Conservation (phyloP, 1,140 invertebrate species). For the Chymomyza costata region DNA sequence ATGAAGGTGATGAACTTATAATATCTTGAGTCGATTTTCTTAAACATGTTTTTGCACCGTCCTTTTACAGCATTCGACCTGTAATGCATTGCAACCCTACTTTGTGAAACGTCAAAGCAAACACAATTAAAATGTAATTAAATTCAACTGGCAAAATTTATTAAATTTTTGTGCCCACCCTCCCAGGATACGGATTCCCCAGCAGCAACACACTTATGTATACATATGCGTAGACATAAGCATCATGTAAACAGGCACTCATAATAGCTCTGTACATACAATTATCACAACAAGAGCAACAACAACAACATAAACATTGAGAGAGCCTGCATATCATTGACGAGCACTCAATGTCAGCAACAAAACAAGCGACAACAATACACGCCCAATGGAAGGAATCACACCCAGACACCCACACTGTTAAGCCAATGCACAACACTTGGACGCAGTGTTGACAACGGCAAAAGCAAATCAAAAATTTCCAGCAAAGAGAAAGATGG, state of each 20-base stretch:
- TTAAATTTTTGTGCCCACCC: slow-evolving; percentile 48
- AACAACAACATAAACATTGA: slow-evolving; percentile 21
- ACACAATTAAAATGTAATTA: slow-evolving; percentile 71
- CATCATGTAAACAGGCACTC: slow-evolving; percentile 67
- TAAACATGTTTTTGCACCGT: no score
- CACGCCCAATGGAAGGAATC: slow-evolving; percentile 3
- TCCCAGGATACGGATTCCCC: no score
- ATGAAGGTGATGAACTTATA: no score
- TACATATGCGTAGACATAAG: slow-evolving; percentile 32
- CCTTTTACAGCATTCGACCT: no score
- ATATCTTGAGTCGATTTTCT: no score
- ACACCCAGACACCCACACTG: slow-evolving; percentile 35
- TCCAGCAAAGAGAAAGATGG: slow-evolving; percentile 17
- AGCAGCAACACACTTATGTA: neutral
- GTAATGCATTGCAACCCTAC: slow-evolving; percentile 22
- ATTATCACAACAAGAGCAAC: slow-evolving; percentile 46
- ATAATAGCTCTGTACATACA: slow-evolving; percentile 42
- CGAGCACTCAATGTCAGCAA: slow-evolving; percentile 69
- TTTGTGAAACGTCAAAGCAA: slow-evolving; percentile 46
- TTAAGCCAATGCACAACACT: slow-evolving; percentile 29
- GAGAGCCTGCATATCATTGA: slow-evolving; percentile 65
- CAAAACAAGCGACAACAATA: slow-evolving; percentile 55
- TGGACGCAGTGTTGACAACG: slow-evolving; percentile 15
- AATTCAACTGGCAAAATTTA: slow-evolving; percentile 68
- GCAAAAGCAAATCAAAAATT: slow-evolving; percentile 26